These are phyloP conservation scores for Apaloderma vittatum DNA, from an alignment of 2,113 vertebrate genomes.

Conservation along the genomic window DNA sequence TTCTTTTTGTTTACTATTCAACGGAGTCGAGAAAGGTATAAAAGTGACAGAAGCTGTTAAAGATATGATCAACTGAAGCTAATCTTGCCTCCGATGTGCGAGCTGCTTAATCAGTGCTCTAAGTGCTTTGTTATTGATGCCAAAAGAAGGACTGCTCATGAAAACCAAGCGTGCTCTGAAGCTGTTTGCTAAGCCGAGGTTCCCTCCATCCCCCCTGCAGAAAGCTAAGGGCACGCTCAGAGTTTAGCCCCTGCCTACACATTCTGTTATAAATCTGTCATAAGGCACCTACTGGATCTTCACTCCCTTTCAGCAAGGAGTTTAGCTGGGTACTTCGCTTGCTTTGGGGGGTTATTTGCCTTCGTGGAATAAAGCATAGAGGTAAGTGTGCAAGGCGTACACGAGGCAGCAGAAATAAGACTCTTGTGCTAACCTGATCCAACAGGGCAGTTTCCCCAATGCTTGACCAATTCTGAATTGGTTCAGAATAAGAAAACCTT, in stretches of 20 bases:
- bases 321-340: neutral
- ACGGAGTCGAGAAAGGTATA: neutral
- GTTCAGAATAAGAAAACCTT: neutral
- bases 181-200: neutral
- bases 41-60: neutral
- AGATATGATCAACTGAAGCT: slow-evolving; percentile 4
- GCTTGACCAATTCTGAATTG: neutral
- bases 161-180: neutral
- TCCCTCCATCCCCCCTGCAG: neutral
- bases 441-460: neutral
- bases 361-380: neutral
- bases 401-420: neutral
- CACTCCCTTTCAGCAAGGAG: neutral
- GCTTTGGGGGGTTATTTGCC: neutral
- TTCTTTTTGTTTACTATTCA: neutral
- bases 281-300: neutral
- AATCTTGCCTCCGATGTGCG: neutral
- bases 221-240: neutral
- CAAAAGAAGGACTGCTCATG: neutral
- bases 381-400: neutral
- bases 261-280: neutral
- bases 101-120: neutral
- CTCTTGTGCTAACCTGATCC: neutral
- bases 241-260: neutral
- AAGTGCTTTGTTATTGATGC: neutral